Percentiles rank a stretch among this genome's conserved stretches.
These are phyloP conservation scores for Philotrypesis tridentata DNA, from an alignment of 1,140 invertebrate genomes.

Conservation along the genomic window DNA sequence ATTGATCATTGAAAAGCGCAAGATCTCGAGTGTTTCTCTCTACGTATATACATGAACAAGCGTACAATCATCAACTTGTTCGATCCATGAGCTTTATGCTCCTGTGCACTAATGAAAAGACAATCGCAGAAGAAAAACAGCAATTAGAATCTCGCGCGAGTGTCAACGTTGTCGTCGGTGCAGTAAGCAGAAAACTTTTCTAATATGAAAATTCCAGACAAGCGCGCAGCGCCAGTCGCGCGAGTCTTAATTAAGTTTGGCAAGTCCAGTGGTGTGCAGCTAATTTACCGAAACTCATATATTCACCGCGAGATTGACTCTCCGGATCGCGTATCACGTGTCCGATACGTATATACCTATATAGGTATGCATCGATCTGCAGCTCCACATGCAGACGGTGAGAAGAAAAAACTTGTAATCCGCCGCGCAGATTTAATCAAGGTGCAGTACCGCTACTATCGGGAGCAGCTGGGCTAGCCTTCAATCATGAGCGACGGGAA, in stretches of 20 bases:
- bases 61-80: background rate
- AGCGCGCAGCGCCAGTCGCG: background rate
- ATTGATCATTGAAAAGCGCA: no score
- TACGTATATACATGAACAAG: background rate
- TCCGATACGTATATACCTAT: background rate
- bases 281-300: conserved; percentile 34
- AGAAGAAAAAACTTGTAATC: conserved; percentile 23
- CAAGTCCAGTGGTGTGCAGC: conserved; percentile 7
- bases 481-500: conserved; percentile 15
- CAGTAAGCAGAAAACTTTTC: conserved; percentile 8
- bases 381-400: no score
- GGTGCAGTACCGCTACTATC: background rate
- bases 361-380: background rate
- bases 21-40: no score
- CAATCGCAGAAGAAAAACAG: background rate
- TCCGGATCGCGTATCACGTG: no score
- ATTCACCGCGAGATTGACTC: background rate
- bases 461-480: background rate
- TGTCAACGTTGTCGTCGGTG: background rate
- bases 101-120: background rate
- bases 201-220: conserved; percentile 15
- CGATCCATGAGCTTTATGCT: no score
- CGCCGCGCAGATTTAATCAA: conserved; percentile 27
- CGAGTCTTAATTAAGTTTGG: conserved; percentile 39
- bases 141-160: background rate